Evolutionary conservation across 2,113 vertebrate species (phyloP).

Genomic region (Hyla sarda): DNA sequence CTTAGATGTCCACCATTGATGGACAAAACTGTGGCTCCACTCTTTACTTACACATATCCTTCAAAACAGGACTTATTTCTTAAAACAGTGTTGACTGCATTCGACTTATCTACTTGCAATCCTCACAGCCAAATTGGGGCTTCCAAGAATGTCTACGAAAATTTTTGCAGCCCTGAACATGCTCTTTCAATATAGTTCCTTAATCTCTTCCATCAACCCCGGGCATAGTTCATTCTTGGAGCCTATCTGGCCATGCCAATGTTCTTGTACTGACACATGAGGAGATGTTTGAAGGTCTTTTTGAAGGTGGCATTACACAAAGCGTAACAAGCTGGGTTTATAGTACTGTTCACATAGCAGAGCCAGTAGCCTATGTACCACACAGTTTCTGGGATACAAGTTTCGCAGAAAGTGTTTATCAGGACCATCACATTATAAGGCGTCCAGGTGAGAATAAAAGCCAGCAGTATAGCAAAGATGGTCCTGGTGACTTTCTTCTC

Average conservation of each 20-base stretch:
- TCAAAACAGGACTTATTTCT: slow-evolving; percentile 22
- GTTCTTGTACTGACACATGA: slow-evolving; percentile 97
- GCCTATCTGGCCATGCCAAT: slow-evolving; percentile 91
- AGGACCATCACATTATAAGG: slow-evolving; percentile 99
- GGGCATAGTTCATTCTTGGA: slow-evolving; percentile 4
- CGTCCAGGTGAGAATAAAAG: slow-evolving; percentile 98
- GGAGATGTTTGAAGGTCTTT: slow-evolving; percentile 97
- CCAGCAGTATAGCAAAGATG: slow-evolving; percentile 96
- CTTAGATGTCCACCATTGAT: not conserved
- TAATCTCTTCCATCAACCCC: not conserved
- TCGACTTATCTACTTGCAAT: not conserved
- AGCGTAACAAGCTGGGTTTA: slow-evolving; percentile 97
- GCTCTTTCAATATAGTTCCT: not conserved
- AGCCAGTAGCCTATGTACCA: slow-evolving; percentile 98
- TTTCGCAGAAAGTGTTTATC: slow-evolving; percentile 95
- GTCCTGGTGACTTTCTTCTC: slow-evolving; percentile 98
- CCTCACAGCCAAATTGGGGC: not conserved
- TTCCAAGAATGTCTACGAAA: not conserved
- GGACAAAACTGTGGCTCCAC: not conserved
- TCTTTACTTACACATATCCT: not conserved
- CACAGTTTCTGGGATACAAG: slow-evolving; percentile 90
- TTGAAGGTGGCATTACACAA: slow-evolving; percentile 99
- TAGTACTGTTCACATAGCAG: slow-evolving; percentile 98
- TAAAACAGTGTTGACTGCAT: not conserved
- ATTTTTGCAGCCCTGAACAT: slow-evolving; percentile 1